Evolutionary conservation across 1,140 invertebrate species (phyloP).

Genomic region (Heliconius nattereri): DNA sequence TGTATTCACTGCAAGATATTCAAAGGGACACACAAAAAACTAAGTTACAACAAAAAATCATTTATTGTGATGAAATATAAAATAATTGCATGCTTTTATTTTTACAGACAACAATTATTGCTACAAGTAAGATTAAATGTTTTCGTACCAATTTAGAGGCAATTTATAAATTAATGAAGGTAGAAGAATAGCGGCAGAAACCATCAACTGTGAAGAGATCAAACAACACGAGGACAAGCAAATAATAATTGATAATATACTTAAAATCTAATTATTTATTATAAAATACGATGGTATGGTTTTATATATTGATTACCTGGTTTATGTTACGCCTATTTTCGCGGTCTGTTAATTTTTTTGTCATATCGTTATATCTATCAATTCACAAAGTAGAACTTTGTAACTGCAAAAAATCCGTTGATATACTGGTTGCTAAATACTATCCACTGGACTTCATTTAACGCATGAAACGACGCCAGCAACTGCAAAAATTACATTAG

Average conservation of each 20-base stretch:
- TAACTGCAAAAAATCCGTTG: background rate
- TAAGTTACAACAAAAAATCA: constrained; percentile 13
- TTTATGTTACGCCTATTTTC: background rate
- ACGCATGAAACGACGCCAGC: background rate
- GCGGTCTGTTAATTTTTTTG: background rate
- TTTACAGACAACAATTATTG: constrained; percentile 7
- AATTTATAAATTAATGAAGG: constrained; percentile 1
- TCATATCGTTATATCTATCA: background rate
- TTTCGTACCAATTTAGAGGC: background rate
- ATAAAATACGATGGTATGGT: background rate
- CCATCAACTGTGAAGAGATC: constrained; percentile 24
- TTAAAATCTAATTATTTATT: background rate
- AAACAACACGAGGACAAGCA: constrained; percentile 31
- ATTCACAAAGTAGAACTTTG: background rate
- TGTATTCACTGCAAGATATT: constrained; percentile 27
- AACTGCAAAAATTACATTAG: constrained; percentile 6
- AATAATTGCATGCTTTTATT: background rate
- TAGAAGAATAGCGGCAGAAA: constrained; percentile 12
- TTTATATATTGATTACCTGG: background rate
- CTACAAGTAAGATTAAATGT: background rate
- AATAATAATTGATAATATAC: constrained; percentile 13
- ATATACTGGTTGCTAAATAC: background rate
- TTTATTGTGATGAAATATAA: constrained; percentile 14
- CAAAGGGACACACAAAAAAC: constrained; percentile 28
- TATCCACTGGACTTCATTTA: background rate